Percentiles rank a stretch among this genome's conserved stretches.
These are phyloP conservation scores for Xiphophorus hellerii DNA, from an alignment of 2,113 vertebrate species.

Conservation along the genomic window DNA sequence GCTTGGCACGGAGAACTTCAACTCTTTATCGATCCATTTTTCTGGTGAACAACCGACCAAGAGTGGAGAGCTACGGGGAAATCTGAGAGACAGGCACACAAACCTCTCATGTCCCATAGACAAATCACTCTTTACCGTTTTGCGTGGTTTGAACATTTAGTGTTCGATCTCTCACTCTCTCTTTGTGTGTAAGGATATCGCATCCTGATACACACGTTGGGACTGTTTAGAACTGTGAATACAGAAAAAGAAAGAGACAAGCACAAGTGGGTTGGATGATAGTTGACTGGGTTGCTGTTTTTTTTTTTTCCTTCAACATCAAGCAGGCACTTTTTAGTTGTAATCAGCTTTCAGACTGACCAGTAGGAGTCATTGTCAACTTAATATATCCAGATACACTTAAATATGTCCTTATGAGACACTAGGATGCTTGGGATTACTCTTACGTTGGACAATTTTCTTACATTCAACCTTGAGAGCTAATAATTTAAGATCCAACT, in stretches of 20 bases:
- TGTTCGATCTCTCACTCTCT: slow-evolving; percentile 78
- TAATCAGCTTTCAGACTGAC: slow-evolving; percentile 38
- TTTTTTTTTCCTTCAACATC: slow-evolving; percentile 56
- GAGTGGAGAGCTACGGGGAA: slow-evolving; percentile 69
- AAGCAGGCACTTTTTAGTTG: slow-evolving; percentile 72
- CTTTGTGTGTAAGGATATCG: slow-evolving; percentile 77
- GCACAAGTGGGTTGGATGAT: slow-evolving; percentile 80
- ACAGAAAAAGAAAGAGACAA: slow-evolving; percentile 82
- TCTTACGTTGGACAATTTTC: slow-evolving; percentile 34
- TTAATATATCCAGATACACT: slow-evolving; percentile 41
- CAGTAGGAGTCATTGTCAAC: slow-evolving; percentile 37
- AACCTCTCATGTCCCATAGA: slow-evolving; percentile 55
- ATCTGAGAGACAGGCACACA: slow-evolving; percentile 66
- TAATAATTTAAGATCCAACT: slow-evolving; percentile 20
- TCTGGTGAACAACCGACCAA: slow-evolving; percentile 78
- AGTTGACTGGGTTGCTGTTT: slow-evolving; percentile 57
- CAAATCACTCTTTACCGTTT: slow-evolving; percentile 66
- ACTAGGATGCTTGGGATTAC: slow-evolving; percentile 51
- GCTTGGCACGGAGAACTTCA: slow-evolving; percentile 81
- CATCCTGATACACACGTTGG: slow-evolving; percentile 81
- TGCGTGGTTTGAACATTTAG: slow-evolving; percentile 73
- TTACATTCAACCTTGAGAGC: slow-evolving; percentile 17
- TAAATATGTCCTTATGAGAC: slow-evolving; percentile 33
- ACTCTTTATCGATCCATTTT: slow-evolving; percentile 83
- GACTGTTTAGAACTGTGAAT: slow-evolving; percentile 84